Base-by-base conservation (phyloP, 2,797 vertebrate genomes). In the Thalassophryne amazonica region DNA sequence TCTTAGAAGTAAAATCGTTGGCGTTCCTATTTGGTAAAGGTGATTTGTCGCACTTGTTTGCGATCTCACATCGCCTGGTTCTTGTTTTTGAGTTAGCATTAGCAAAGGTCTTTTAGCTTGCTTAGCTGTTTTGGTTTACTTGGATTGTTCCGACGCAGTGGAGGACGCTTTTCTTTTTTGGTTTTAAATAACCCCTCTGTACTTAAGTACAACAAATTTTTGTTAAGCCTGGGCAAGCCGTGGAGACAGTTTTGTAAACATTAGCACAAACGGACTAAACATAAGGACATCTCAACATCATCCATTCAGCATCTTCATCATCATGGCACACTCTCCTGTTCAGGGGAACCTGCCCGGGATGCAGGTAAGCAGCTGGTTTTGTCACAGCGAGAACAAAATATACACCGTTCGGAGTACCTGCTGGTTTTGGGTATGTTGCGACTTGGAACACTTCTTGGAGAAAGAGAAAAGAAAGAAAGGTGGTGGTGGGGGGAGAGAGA, bases 241-340 rank as follows among this genome's bases (percentile, higher is more conserved):
- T 60, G 45, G 41, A 51, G 29, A n/a, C n/a, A n/a, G n/a, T n/a
- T n/a, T n/a, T n/a, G n/a, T n/a, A n/a, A n/a, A n/a, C n/a, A n/a
- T n/a, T n/a, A n/a, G n/a, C n/a, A n/a, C n/a, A n/a, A n/a, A n/a
- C n/a, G n/a, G n/a, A n/a, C n/a, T n/a, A n/a, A n/a, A n/a, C n/a
- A n/a, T n/a, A n/a, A n/a, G n/a, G n/a, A n/a, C n/a, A n/a, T n/a
- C n/a, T n/a, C n/a, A n/a, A n/a, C n/a, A n/a, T n/a, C 6, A 73
- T 29, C 58, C 60, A 57, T 70, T 48, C 81, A 78, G 35, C 69
- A 25, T 40, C 72, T 39, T 79, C 87, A 98, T 40, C 72, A 39
- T 79, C 87, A 98, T 98, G 96, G 95, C 94, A 63, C 95, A 93
- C 25, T 95, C 94, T 50, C 95, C 94, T 15, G 91, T 94, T 47